Conservation (phyloP, 2,113 vertebrate genomes). For the Cephalopholis sonnerati region DNA sequence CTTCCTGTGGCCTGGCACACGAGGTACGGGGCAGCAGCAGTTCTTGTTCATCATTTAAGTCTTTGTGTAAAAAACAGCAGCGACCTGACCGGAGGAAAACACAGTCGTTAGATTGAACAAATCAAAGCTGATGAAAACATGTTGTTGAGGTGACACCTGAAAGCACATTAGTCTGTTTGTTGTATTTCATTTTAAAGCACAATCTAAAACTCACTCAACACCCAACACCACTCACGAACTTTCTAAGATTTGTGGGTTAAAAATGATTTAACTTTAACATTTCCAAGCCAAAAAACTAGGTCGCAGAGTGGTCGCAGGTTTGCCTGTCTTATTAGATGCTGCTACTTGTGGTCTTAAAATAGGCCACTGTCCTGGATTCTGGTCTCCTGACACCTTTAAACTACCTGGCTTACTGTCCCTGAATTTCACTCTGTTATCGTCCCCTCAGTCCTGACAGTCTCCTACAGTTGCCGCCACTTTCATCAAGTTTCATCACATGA, state of each 20-base stretch:
- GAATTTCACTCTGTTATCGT: not conserved
- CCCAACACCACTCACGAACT: not conserved
- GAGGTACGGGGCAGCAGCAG: slow-evolving; percentile 15
- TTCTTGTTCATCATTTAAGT: slow-evolving; percentile 15
- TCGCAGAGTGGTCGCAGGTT: not conserved
- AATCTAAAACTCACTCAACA: not conserved
- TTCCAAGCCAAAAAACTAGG: not conserved
- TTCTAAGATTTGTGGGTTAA: not conserved
- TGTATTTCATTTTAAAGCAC: not conserved
- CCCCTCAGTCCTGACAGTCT: not conserved
- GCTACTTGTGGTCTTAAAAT: slow-evolving; percentile 1
- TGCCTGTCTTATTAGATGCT: not conserved
- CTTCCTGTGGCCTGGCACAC: slow-evolving; percentile 7
- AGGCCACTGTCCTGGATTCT: slow-evolving; percentile 28
- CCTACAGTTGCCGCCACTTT: not conserved
- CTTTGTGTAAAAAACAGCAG: slow-evolving; percentile 20
- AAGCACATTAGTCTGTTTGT: not conserved
- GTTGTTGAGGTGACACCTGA: not conserved
- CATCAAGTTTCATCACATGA: not conserved
- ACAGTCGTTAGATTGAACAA: slow-evolving; percentile 10
- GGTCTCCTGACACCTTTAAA: slow-evolving; percentile 24
- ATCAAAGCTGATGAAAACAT: not conserved
- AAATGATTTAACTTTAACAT: not conserved
- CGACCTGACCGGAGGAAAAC: slow-evolving; percentile 16
- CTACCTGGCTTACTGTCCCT: not conserved